phyloP scores from a whole-genome alignment of 2,113 vertebrate species.

The Cavia porcellus region DNA sequence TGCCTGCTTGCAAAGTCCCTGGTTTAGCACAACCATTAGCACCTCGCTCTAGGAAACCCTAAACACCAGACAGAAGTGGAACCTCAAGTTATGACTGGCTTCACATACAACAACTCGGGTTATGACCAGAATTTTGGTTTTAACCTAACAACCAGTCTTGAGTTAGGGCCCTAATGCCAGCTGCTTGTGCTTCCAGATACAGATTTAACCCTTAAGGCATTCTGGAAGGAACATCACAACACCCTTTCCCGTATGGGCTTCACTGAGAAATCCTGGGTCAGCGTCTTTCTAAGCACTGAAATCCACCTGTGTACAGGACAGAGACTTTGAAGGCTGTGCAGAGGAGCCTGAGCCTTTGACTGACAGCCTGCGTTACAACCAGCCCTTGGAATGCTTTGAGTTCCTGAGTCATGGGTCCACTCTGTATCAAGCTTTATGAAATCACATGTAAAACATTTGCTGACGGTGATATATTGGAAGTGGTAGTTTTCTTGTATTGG shows the following conservation, averaged over 20 bases:
- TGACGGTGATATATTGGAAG: not conserved
- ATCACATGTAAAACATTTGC: not conserved
- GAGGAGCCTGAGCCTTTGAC: not conserved
- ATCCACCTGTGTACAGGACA: not conserved
- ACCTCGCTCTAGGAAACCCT: not conserved
- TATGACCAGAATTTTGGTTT: not conserved
- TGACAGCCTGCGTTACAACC: not conserved
- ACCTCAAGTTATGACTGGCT: not conserved
- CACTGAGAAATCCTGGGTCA: not conserved
- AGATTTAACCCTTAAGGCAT: not conserved
- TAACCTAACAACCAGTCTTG: too few relatives aligned
- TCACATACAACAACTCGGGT: not conserved
- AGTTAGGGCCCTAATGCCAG: not conserved
- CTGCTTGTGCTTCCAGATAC: not conserved
- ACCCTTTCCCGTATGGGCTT: not conserved
- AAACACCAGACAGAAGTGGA: not conserved
- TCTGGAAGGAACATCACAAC: not conserved
- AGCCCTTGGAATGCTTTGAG: not conserved
- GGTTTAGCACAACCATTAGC: not conserved
- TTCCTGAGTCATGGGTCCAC: not conserved
- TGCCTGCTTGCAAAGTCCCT: not conserved
- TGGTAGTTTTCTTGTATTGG: not conserved
- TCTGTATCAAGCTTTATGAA: not conserved
- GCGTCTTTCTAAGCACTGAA: not conserved
- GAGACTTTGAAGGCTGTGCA: not conserved